Percentiles rank a stretch among this genome's conserved stretches.
These are phyloP conservation scores for Nebria brevicollis DNA, from an alignment of 2,888 invertebrate genomes.

Conservation along the genomic window DNA sequence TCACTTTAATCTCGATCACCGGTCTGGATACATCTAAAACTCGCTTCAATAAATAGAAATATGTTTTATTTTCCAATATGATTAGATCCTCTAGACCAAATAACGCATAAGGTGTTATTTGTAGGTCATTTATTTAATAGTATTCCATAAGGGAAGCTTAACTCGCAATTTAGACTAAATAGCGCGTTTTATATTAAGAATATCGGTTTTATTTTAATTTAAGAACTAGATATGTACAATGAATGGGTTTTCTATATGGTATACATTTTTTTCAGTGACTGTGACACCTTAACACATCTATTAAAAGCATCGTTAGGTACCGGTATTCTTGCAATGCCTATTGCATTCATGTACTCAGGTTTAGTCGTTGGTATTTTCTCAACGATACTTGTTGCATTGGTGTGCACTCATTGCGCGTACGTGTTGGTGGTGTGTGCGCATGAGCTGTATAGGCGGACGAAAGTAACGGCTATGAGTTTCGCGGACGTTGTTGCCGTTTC, in stretches of 20 bases:
- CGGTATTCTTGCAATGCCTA: slow-evolving; percentile 94
- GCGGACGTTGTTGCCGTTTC: slow-evolving; percentile 86
- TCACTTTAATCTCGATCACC: no score
- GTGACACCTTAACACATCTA: slow-evolving; percentile 91
- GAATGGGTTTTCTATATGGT: background rate
- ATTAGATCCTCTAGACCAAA: no score
- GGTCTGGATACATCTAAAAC: no score
- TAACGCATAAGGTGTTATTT: no score
- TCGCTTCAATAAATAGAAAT: no score
- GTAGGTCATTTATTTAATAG: no score
- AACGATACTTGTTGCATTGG: slow-evolving; percentile 83
- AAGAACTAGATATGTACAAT: no score
- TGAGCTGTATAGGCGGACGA: slow-evolving; percentile 77
- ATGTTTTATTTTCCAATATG: no score
- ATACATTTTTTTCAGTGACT: slow-evolving; percentile 72
- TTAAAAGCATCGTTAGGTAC: slow-evolving; percentile 96
- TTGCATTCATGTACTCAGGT: slow-evolving; percentile 89
- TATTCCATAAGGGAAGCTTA: no score
- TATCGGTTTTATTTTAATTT: no score
- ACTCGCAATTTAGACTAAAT: no score
- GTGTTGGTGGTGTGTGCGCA: slow-evolving; percentile 88
- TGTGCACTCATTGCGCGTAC: slow-evolving; percentile 96
- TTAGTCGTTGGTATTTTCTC: slow-evolving; percentile 84
- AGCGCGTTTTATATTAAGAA: no score
- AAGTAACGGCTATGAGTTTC: slow-evolving; percentile 81